Evolutionary conservation across 92 coral and sea anemone genomes (phyloP).

Genomic region (Palythoa grandiflora): DNA sequence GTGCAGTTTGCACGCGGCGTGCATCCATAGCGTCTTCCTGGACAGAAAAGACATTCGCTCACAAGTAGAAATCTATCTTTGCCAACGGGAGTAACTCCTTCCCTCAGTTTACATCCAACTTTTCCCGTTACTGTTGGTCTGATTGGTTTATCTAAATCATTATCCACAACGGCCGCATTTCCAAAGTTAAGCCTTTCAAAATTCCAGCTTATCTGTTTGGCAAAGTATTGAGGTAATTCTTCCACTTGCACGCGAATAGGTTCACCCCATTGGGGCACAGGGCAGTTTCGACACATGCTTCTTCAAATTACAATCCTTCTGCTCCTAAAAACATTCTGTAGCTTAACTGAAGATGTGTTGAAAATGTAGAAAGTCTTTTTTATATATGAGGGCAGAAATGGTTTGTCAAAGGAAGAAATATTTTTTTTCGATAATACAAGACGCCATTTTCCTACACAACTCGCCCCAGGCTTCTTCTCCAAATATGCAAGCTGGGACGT

Average conservation of each 20-base stretch:
- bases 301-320: not conserved
- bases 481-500: too few relatives aligned
- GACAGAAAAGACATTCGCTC: constrained; percentile 94
- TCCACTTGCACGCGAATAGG: constrained; percentile 84
- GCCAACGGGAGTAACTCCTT: constrained; percentile 88
- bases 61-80: constrained; percentile 94
- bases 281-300: constrained; percentile 92
- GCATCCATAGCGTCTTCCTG: constrained; percentile 94
- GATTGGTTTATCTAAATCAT: constrained; percentile 80
- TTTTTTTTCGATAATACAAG: not conserved
- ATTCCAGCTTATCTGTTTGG: constrained; percentile 97
- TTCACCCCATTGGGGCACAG: constrained; percentile 97
- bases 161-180: constrained; percentile 89
- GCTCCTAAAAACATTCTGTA: not conserved
- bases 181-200: constrained; percentile 96
- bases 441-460: constrained; percentile 23
- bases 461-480: constrained; percentile 10
- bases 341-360: not conserved
- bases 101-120: constrained; percentile 85
- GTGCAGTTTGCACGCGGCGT: constrained; percentile 95
- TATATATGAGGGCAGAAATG: not conserved
- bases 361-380: not conserved
- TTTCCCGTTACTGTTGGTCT: constrained; percentile 93
- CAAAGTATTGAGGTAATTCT: constrained; percentile 85
- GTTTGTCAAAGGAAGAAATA: not conserved